A percentile compares a stretch with the other conserved stretches of the same genome.
phyloP scores from a whole-genome alignment of 2,888 invertebrate genomes.

The Loripinus fragilis region DNA sequence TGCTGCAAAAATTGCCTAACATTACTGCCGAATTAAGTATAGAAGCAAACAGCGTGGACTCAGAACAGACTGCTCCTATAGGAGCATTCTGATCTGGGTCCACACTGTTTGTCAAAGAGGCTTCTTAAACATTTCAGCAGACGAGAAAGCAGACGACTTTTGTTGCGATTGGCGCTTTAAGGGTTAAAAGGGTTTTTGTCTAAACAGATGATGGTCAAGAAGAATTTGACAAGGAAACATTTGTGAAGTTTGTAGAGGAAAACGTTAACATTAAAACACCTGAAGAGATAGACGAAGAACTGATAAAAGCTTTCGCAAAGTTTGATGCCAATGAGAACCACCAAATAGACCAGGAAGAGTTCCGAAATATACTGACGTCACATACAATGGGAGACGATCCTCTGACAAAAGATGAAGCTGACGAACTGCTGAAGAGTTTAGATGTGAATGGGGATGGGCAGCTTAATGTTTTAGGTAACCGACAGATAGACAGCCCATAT shows the following conservation, averaged over 20 bases:
- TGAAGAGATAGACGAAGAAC: conserved; percentile 41
- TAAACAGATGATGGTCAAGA: conserved; percentile 24
- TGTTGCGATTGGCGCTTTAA: no score
- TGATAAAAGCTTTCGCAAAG: conserved; percentile 48
- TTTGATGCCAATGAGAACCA: conserved; percentile 42
- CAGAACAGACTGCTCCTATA: no score
- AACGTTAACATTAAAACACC: conserved; percentile 35
- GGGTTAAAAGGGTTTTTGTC: no score
- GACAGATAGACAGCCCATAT: no score
- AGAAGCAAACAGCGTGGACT: no score
- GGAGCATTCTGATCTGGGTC: no score
- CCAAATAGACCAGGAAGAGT: conserved; percentile 48
- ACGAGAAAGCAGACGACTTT: no score
- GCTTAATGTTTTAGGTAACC: conserved; percentile 41
- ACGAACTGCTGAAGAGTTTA: conserved; percentile 30
- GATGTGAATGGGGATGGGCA: conserved; percentile 32
- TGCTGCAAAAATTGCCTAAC: no score
- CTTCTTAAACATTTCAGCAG: no score
- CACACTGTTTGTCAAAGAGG: no score
- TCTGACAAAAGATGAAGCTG: conserved; percentile 41
- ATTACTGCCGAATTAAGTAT: no score
- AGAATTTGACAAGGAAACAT: conserved; percentile 38
- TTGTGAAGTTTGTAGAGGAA: conserved; percentile 36
- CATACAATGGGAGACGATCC: conserved; percentile 45
- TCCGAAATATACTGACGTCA: conserved; percentile 42